These are phyloP conservation scores for Capreolus pygargus DNA, from an alignment of 2,113 vertebrate species.

Conservation along the genomic window DNA sequence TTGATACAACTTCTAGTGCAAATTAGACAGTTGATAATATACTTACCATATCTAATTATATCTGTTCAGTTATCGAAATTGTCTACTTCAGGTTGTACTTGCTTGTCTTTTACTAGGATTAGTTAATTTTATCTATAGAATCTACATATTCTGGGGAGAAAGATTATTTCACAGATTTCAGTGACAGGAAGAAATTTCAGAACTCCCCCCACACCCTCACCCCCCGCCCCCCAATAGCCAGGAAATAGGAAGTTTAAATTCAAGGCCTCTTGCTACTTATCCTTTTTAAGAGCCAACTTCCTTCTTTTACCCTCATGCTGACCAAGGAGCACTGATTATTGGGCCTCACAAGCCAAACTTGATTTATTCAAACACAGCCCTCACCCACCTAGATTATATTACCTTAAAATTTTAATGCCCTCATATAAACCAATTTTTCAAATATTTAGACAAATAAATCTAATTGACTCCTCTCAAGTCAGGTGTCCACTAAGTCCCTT, in stretches of 20 bases:
- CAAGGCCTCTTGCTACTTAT: background rate
- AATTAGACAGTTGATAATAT: background rate
- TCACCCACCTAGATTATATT: background rate
- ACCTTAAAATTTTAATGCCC: background rate
- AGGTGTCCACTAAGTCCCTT: background rate
- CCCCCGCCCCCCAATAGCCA: background rate
- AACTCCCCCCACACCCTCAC: rapidly evolving
- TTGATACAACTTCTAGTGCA: background rate
- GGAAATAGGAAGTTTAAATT: background rate
- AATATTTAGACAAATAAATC: background rate
- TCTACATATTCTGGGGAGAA: background rate
- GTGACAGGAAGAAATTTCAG: background rate
- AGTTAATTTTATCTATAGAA: background rate
- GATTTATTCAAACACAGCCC: background rate
- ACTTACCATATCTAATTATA: background rate
- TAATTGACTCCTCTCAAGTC: background rate
- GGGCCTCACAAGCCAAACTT: background rate
- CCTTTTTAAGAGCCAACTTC: background rate
- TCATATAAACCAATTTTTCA: background rate
- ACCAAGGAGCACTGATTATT: background rate
- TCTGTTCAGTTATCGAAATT: background rate
- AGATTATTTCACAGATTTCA: background rate
- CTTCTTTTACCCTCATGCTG: background rate
- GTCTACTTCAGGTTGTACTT: background rate
- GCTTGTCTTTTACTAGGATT: background rate